A percentile compares a stretch with the other conserved stretches of the same genome.
These are phyloP conservation scores for Bombus vancouverensis DNA, from an alignment of 1,140 invertebrate genomes.

Conservation along the genomic window DNA sequence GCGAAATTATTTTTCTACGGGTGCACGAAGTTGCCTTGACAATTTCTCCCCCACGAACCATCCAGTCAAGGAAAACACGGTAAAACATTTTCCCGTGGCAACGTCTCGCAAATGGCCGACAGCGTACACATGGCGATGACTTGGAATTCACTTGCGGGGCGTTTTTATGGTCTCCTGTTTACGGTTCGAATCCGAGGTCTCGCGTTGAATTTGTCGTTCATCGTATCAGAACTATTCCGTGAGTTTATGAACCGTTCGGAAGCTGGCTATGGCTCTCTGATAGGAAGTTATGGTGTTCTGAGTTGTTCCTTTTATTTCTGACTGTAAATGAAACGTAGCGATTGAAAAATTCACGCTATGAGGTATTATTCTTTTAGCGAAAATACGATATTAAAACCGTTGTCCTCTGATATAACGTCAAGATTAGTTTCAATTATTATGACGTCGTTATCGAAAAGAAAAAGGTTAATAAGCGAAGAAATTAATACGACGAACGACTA, in stretches of 20 bases:
- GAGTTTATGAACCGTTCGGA: conserved; percentile 3
- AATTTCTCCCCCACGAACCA: conserved; percentile 11
- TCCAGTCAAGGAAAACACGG: neutral
- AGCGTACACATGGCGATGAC: conserved; percentile 12
- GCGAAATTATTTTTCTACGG: conserved; percentile 7
- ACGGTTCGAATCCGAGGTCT: neutral
- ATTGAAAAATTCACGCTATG: neutral
- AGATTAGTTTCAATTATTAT: too few species aligned
- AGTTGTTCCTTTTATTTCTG: neutral
- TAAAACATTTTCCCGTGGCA: conserved; percentile 2
- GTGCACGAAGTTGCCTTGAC: conserved; percentile 15
- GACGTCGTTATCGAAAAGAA: neutral
- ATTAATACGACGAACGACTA: neutral
- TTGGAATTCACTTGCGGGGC: neutral
- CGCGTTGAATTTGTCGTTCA: conserved; percentile 20
- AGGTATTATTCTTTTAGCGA: neutral
- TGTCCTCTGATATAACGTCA: neutral
- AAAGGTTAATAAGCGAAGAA: neutral
- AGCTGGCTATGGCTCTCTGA: neutral
- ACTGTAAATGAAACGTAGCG: neutral
- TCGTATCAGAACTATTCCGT: neutral
- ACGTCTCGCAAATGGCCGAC: neutral
- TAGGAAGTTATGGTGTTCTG: neutral
- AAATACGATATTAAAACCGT: neutral
- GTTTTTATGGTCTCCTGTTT: conserved; percentile 13